These are phyloP conservation scores for Athripsodes cinereus DNA, from an alignment of 2,888 invertebrate species.

Conservation along the genomic window DNA sequence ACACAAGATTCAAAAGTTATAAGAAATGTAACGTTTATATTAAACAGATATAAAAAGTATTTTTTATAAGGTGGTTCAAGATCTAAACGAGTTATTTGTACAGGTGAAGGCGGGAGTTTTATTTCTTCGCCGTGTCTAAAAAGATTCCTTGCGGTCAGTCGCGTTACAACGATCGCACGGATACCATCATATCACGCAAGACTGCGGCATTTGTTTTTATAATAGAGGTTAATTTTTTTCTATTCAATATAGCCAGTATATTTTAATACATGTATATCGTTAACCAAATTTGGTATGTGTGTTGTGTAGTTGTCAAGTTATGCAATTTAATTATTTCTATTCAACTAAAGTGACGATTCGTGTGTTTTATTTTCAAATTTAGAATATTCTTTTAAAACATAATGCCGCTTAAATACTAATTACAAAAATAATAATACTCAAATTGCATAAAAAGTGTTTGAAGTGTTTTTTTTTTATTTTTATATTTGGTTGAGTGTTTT, in stretches of 20 bases:
- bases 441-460: neutral
- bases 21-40: neutral
- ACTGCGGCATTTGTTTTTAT: neutral
- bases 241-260: neutral
- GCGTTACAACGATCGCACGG: conserved; percentile 20
- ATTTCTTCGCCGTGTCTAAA: conserved; percentile 34
- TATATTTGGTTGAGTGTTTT: neutral
- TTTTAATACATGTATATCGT: too few relatives aligned
- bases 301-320: conserved; percentile 6
- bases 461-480: neutral
- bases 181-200: conserved; percentile 9
- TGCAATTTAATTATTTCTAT: conserved; percentile 11
- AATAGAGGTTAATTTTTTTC: neutral
- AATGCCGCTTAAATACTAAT: neutral
- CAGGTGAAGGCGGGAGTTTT: conserved; percentile 36
- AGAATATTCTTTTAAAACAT: too few relatives aligned
- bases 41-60: neutral
- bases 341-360: conserved; percentile 9
- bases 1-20: neutral
- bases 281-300: conserved; percentile 3
- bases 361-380: neutral
- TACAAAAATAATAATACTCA: neutral
- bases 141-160: conserved; percentile 21
- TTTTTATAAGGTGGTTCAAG: neutral
- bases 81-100: neutral